phyloP scores from a whole-genome alignment of 2,797 vertebrate species.

The Brachyrhaphis roseni region DNA sequence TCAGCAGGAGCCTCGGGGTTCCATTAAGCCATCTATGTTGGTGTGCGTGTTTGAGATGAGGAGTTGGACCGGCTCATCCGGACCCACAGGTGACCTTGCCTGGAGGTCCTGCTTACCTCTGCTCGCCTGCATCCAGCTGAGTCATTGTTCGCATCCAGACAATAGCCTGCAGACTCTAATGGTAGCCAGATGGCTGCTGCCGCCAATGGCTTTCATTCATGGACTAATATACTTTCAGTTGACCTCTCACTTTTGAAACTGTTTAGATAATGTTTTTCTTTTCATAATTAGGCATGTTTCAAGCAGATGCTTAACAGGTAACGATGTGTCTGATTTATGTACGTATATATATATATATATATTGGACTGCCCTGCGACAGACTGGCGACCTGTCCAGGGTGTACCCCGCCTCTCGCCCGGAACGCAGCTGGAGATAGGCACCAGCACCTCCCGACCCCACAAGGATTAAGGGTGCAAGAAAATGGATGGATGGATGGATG shows the following conservation, averaged over 20 bases:
- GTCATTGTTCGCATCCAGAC: conserved; percentile 59
- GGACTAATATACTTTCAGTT: conserved; percentile 33
- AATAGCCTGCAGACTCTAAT: conserved; percentile 46
- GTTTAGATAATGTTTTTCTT: not conserved
- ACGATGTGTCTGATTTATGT: not conserved
- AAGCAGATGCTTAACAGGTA: not conserved
- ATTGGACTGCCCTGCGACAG: no score
- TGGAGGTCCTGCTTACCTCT: conserved; percentile 50
- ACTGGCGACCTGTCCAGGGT: no score
- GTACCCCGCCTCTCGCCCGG: no score
- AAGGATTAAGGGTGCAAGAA: no score
- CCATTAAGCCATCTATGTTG: conserved; percentile 36
- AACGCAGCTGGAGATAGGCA: no score
- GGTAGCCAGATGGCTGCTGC: conserved; percentile 54
- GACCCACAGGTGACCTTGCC: conserved; percentile 60
- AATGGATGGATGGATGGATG: no score
- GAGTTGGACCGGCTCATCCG: conserved; percentile 5
- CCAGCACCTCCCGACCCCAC: no score
- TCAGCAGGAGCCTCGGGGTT: conserved; percentile 49
- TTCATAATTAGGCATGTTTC: not conserved
- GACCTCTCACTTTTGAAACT: conserved; percentile 36
- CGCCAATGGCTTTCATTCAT: conserved; percentile 33
- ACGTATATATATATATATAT: no score
- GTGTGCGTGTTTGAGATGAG: not conserved
- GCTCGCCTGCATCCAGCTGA: conserved; percentile 53